Evolutionary conservation across 2,888 invertebrate species (phyloP).

Genomic region (Mesodorylaimus sp.): DNA sequence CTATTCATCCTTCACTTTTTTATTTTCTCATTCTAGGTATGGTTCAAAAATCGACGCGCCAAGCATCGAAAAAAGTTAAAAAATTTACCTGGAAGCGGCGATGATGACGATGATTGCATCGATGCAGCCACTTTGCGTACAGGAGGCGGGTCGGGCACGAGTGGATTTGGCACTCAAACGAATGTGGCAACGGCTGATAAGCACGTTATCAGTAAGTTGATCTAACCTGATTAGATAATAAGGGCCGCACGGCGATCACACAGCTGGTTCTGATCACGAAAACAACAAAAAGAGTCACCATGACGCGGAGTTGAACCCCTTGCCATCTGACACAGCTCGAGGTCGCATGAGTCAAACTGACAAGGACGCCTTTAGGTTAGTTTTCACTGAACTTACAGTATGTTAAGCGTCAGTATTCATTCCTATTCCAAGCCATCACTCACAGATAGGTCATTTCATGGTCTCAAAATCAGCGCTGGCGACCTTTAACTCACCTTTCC

Average conservation of each 20-base stretch:
- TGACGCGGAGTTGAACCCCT: no score
- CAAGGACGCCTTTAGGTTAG: no score
- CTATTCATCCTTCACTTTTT: not conserved
- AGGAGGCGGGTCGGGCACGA: not conserved
- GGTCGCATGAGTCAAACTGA: no score
- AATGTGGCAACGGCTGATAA: not conserved
- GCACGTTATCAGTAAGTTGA: not conserved
- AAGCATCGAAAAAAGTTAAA: constrained; percentile 85
- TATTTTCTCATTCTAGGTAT: constrained; percentile 48
- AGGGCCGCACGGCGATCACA: not conserved
- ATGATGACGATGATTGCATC: not conserved
- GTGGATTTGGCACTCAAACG: not conserved
- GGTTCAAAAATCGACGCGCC: constrained; percentile 93
- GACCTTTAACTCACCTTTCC: not conserved
- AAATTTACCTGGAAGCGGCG: constrained; percentile 8
- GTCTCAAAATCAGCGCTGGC: not conserved
- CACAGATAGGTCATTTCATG: not conserved
- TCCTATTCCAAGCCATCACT: not conserved
- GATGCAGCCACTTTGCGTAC: not conserved
- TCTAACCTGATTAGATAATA: not conserved
- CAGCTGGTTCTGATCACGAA: no score
- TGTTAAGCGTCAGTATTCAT: no score
- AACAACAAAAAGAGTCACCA: no score
- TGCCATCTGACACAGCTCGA: no score
- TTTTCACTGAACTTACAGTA: no score